Evolutionary conservation across 2,888 invertebrate species (phyloP).

Genomic region (Phaedon cochleariae): DNA sequence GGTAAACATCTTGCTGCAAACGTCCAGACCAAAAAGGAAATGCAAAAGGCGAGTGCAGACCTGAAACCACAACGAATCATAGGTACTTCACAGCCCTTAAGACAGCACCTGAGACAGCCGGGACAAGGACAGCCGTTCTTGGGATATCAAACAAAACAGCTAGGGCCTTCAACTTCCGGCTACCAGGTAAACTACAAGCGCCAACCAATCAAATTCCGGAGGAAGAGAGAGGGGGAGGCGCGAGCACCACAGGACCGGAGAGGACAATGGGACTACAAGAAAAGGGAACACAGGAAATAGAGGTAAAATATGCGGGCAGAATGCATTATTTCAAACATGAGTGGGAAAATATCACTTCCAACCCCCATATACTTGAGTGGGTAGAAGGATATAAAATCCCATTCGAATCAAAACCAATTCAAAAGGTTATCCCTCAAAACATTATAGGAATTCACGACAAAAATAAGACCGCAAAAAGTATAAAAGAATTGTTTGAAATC

Average conservation of each 20-base stretch:
- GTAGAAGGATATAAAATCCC: too few relatives aligned
- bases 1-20: slow-evolving; percentile 5
- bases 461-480: background rate
- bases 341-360: too few relatives aligned
- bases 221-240: background rate
- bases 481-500: background rate
- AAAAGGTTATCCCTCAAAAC: too few relatives aligned
- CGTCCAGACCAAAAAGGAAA: slow-evolving; percentile 5
- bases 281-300: background rate
- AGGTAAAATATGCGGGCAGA: background rate
- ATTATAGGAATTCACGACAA: too few relatives aligned
- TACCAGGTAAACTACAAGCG: background rate
- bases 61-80: slow-evolving; percentile 58
- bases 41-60: slow-evolving; percentile 65
- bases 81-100: background rate
- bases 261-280: background rate
- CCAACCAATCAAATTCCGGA: background rate
- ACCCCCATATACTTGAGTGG: too few relatives aligned
- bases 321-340: too few relatives aligned
- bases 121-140: background rate
- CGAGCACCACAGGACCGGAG: background rate
- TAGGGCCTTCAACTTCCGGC: too few relatives aligned
- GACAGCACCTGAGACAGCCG: background rate
- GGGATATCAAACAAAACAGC: too few relatives aligned
- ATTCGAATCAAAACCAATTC: too few relatives aligned